Evolutionary conservation across 2,888 invertebrate genomes (phyloP), one percentile per base, ranked within the genome.

Genomic region (Trachelus stipa): DNA sequence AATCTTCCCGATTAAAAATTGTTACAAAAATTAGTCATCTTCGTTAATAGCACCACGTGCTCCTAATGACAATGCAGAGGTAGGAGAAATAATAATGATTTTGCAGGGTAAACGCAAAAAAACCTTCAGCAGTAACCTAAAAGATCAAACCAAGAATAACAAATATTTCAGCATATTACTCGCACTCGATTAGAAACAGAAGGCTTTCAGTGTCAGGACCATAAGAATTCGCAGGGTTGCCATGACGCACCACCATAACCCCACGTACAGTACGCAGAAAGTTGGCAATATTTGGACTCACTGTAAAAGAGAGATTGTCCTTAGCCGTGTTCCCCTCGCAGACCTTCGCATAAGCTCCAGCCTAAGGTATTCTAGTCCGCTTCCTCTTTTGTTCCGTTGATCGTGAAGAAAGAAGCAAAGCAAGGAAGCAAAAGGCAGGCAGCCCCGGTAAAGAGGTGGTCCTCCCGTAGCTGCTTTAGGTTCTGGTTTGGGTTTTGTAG

Each of bases 141-240:
- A 85, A 87, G 84, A 84, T 84, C 84, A 77, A 78, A 80, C 78
- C 83, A 81, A 81, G 82, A 82, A 79, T 80, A 81, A 82, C 83
- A 87, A 89, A 88, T 88, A 87, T 87, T 85, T 86, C 85, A 84
- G 83, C 82, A 85, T 86, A 86, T 89, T 90, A 88, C 85, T 90
- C 86, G 88, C 91, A 86, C 89, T 87, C 90, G 90, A 90, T 91
- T 91, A 89, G 86, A 87, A 90, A 85, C 90, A 90, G 89, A 87
- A 88, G 90, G 88, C 86, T 85, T 88, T 89, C 87, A 88, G 84
- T 80, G 82, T 76, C 81, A 81, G 80, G 80, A 82, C 84, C 83
- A 86, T 87, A 88, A 86, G 84, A 87, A 87, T 88, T 88, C 86
- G 85, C 4, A 83, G 84, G 83, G 85, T 77, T 75, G 83, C 81